phyloP scores from a whole-genome alignment of 2,797 vertebrate species.

The Amphiprion clarkii region DNA sequence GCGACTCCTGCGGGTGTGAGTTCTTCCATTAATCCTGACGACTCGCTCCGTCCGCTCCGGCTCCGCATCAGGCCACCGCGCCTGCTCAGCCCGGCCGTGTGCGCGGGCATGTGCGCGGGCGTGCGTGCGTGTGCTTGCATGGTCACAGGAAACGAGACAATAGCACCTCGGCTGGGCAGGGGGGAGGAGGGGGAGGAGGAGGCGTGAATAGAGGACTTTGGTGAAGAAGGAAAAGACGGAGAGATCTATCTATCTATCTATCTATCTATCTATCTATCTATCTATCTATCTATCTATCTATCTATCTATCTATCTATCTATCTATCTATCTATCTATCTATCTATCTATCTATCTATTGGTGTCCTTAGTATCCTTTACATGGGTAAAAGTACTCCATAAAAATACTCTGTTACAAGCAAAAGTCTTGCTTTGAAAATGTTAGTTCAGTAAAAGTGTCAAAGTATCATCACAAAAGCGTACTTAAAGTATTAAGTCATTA shows the following conservation, averaged over 20 bases:
- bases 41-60: constrained; percentile 19
- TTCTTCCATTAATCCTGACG: constrained; percentile 11
- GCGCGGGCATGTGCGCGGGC: constrained; percentile 25
- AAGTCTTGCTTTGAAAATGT: too few relatives aligned
- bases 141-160: constrained; percentile 82
- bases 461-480: too few relatives aligned
- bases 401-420: too few relatives aligned
- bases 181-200: background rate
- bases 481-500: too few relatives aligned
- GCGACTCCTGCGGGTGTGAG: constrained; percentile 1
- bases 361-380: too few relatives aligned
- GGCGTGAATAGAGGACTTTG: constrained; percentile 38
- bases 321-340: too few relatives aligned
- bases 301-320: too few relatives aligned
- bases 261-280: background rate
- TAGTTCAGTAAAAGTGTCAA: too few relatives aligned
- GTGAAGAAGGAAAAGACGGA: constrained; percentile 24
- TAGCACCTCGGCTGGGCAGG: constrained; percentile 67
- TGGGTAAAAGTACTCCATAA: too few relatives aligned
- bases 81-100: constrained; percentile 19
- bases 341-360: too few relatives aligned
- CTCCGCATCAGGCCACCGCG: constrained; percentile 32
- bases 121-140: constrained; percentile 26
- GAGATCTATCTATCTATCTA: background rate
- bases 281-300: background rate